Evolutionary conservation across 2,113 vertebrate genomes (phyloP).

Genomic region (Brachypodius melanocephalos): DNA sequence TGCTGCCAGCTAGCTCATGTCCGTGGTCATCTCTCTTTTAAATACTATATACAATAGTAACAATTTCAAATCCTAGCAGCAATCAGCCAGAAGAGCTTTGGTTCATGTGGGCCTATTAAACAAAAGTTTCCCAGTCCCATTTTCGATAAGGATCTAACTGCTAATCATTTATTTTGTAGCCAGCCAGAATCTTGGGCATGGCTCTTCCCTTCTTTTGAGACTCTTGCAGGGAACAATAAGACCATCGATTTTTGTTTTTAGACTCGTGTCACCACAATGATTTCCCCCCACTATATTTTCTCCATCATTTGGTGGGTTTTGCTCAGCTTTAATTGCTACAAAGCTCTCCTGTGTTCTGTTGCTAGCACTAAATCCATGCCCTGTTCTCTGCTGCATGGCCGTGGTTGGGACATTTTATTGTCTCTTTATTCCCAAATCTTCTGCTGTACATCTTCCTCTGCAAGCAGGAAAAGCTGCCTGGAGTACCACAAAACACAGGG

Average conservation of each 20-base stretch:
- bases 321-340: not conserved
- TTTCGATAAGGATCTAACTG: not conserved
- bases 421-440: not conserved
- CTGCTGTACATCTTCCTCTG: not conserved
- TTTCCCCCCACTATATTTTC: not conserved
- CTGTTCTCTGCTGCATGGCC: not conserved
- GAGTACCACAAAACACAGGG: not conserved
- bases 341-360: not conserved
- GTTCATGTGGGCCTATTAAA: not conserved
- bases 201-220: not conserved
- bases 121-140: not conserved
- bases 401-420: not conserved
- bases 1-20: not conserved
- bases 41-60: not conserved
- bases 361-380: not conserved
- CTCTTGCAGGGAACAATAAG: not conserved
- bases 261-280: fast-evolving
- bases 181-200: not conserved
- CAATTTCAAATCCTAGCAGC: not conserved
- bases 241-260: not conserved
- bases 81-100: not conserved
- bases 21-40: not conserved
- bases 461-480: not conserved
- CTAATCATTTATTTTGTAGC: not conserved
- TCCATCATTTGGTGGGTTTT: not conserved